These are phyloP conservation scores for Aphaenogaster floridana DNA, from an alignment of 1,140 invertebrate genomes.

Conservation along the genomic window DNA sequence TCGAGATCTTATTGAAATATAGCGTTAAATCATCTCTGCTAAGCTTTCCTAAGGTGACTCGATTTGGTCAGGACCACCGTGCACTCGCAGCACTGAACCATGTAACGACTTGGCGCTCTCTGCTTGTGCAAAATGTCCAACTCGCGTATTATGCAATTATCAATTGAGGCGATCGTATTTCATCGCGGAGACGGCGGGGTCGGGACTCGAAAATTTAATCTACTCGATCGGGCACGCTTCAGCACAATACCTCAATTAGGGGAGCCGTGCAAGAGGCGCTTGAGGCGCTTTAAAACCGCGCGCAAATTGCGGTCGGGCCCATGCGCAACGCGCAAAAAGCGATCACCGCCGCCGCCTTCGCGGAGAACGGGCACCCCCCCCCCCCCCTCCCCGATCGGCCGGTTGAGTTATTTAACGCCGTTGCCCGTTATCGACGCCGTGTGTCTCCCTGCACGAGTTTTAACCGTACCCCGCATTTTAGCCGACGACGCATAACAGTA, in stretches of 20 bases:
- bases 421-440: slow-evolving; percentile 62
- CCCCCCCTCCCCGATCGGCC: slow-evolving; percentile 14
- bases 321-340: slow-evolving; percentile 59
- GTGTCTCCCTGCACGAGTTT: slow-evolving; percentile 72
- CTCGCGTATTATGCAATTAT: slow-evolving; percentile 52
- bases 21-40: neutral
- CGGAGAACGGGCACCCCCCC: slow-evolving; percentile 20
- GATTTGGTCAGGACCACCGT: neutral
- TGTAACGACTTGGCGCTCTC: neutral
- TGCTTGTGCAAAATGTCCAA: neutral
- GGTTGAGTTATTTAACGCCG: slow-evolving; percentile 69
- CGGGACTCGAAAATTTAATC: slow-evolving; percentile 54
- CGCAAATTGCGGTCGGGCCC: slow-evolving; percentile 43
- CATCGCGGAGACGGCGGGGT: slow-evolving; percentile 27
- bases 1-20: neutral
- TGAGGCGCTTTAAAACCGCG: slow-evolving; percentile 33
- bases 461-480: slow-evolving; percentile 69
- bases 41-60: neutral
- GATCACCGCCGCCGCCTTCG: slow-evolving; percentile 27
- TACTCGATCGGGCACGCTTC: slow-evolving; percentile 51
- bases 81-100: neutral
- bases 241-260: slow-evolving; percentile 56
- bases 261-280: slow-evolving; percentile 43
- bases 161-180: slow-evolving; percentile 50
- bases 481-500: slow-evolving; percentile 73